phyloP scores from a whole-genome alignment of 1,140 invertebrate species.

The Conus betulinus region DNA sequence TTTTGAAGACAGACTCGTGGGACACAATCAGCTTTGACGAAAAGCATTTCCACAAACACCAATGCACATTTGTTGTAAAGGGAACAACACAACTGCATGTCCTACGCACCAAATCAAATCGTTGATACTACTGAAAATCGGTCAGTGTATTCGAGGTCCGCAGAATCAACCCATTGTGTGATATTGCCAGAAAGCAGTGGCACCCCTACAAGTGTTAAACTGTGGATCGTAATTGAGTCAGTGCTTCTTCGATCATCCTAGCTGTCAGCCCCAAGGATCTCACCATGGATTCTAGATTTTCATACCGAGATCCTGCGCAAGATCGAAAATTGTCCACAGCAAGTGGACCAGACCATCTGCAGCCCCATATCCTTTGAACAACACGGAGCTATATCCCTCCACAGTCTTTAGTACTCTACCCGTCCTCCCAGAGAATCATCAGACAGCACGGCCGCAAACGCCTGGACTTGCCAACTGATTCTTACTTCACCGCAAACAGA shows the following conservation, averaged over 20 bases:
- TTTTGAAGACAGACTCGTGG: background rate
- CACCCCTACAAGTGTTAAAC: background rate
- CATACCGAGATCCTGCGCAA: background rate
- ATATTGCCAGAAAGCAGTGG: background rate
- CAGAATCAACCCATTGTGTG: background rate
- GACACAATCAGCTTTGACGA: no score
- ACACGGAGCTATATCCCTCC: no score
- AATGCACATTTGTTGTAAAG: background rate
- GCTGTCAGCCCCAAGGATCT: background rate
- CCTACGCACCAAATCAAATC: background rate
- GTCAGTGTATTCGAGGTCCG: background rate
- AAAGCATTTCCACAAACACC: background rate
- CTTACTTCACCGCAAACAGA: background rate
- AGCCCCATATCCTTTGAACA: no score
- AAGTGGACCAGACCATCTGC: background rate
- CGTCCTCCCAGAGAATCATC: background rate
- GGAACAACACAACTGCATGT: background rate
- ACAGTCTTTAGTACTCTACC: background rate
- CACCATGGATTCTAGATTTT: background rate
- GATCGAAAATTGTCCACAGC: background rate
- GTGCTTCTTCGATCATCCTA: background rate
- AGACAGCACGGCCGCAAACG: background rate
- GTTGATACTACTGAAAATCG: background rate
- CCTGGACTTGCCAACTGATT: background rate
- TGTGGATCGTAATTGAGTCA: background rate